Evolutionary conservation across 2,113 vertebrate genomes (phyloP), one percentile per base, ranked within the genome.

Genomic region (Zosterops pallidus): DNA sequence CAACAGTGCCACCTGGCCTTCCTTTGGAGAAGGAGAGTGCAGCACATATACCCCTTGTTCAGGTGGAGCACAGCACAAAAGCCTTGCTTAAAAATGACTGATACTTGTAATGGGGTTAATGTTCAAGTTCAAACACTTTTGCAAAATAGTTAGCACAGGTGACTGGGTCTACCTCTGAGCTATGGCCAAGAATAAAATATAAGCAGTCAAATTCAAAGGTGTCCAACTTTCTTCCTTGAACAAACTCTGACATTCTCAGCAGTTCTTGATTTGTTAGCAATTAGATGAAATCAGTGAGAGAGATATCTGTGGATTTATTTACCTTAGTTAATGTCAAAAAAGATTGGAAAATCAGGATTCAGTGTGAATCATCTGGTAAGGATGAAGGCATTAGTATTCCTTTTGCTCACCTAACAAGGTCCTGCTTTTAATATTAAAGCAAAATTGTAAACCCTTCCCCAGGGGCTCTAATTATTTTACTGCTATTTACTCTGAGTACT

Each of bases 1-100:
- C 91, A 95, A 37, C 53, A 83, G 78, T 89, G 70, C 65, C 84
- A 72, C 37, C 72, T 87, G 84, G 65, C 86, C 81, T 89, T 91
- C 33, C 59, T 82, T 62, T 60, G 70, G 22, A 81, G 65, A 26
- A 89, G 74, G 47, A 60, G 25, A 83, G 50, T 71, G 67, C 33
- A 78, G 70, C 29, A 62, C 28, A 57, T 2, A 0, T 7, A 28
- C 2, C 13, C 31, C 19, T 55, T 65, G 39, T 25, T 96, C 46
- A 67, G 59, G 53, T 22, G 25, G 60, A 83, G 25, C 9, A 47
- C 26, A 16, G 39, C 37, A 39, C 37, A 82, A 78, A 53, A 26
- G 13, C 35, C 3, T 57, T 76, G 35, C 53, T 92, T 82, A 82
- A 74, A 88, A 59, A 16, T 23, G 42, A 11, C 52, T 82, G 55